Evolutionary conservation across 2,797 vertebrate genomes (phyloP).

Genomic region (Potorous gilbertii): DNA sequence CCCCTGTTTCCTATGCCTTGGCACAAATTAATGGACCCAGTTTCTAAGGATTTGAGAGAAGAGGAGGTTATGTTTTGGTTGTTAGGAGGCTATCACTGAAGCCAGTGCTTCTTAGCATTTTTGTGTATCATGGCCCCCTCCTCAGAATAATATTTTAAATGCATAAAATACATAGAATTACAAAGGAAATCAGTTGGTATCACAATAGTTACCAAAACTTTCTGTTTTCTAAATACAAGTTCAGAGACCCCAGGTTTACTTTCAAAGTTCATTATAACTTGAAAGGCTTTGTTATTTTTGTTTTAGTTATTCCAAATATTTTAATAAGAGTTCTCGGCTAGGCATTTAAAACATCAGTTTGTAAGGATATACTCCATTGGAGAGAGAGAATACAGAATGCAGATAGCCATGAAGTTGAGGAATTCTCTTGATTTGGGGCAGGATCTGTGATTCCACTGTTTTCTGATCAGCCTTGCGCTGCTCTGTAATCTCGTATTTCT

Average conservation of each 20-base stretch:
- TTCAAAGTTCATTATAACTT: background rate
- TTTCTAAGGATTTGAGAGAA: background rate
- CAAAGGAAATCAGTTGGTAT: background rate
- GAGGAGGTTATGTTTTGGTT: background rate
- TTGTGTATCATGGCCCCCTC: background rate
- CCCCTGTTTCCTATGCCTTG: background rate
- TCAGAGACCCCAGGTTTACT: background rate
- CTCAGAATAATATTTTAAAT: background rate
- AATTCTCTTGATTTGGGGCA: no score
- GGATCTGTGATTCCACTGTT: no score
- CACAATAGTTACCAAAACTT: background rate
- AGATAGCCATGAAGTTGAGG: no score
- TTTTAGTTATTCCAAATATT: no score
- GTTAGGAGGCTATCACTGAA: background rate
- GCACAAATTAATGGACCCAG: background rate
- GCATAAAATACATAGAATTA: background rate
- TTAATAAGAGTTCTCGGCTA: no score
- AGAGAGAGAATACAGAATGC: no score
- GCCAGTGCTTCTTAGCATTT: background rate
- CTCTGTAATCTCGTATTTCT: no score
- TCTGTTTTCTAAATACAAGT: background rate
- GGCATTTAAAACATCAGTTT: no score
- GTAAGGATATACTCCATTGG: no score
- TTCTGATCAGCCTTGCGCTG: no score
- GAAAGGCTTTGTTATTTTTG: background rate